Percentiles rank a stretch among this genome's conserved stretches.
phyloP scores from a whole-genome alignment of 2,888 invertebrate genomes.

The Tridacna gigas region DNA sequence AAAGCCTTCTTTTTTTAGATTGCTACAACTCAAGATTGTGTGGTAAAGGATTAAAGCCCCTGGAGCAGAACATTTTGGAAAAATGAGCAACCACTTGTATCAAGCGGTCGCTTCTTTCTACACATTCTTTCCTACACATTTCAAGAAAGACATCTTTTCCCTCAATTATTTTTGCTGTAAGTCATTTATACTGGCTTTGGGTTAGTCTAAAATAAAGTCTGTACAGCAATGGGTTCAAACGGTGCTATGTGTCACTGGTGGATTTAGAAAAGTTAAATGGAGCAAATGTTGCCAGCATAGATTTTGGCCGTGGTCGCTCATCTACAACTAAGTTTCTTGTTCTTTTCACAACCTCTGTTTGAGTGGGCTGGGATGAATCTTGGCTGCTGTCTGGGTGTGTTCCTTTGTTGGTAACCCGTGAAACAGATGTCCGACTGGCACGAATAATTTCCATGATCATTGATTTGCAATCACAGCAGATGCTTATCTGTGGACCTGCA shows the following conservation, averaged over 20 bases:
- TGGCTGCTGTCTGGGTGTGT: not conserved
- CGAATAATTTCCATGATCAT: conserved; percentile 97
- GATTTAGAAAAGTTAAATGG: conserved; percentile 52
- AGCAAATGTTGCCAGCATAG: conserved; percentile 57
- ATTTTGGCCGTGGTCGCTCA: conserved; percentile 50
- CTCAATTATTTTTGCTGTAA: too few species aligned
- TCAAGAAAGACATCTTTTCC: not conserved
- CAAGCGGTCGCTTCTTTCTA: too few species aligned
- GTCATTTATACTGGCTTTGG: too few species aligned
- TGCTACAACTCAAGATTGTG: too few species aligned
- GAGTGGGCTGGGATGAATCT: not conserved
- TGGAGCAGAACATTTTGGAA: too few species aligned
- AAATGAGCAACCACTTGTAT: too few species aligned
- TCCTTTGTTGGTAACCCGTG: conserved; percentile 67
- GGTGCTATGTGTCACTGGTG: conserved; percentile 45
- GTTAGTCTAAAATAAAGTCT: not conserved
- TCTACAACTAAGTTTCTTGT: conserved; percentile 47
- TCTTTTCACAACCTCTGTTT: conserved; percentile 19
- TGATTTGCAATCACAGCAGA: conserved; percentile 97
- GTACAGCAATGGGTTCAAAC: too few species aligned
- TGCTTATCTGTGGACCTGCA: conserved; percentile 91
- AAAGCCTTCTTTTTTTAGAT: too few species aligned
- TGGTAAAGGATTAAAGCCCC: too few species aligned
- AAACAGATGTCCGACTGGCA: conserved; percentile 89
- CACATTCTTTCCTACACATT: not conserved